phyloP scores from a whole-genome alignment of 1,140 invertebrate species.

The Mesaphorura yosii region DNA sequence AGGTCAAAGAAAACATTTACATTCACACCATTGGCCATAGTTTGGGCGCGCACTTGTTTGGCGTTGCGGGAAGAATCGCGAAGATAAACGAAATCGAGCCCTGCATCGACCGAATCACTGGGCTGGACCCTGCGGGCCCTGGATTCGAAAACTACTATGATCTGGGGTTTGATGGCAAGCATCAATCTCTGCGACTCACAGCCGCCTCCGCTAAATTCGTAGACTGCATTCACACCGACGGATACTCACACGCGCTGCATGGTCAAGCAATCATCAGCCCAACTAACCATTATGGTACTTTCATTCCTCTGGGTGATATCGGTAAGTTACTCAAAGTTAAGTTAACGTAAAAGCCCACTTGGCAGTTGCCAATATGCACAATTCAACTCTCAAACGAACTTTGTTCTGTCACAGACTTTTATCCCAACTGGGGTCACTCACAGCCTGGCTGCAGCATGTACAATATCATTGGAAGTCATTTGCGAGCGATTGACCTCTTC shows the following conservation, averaged over 20 bases:
- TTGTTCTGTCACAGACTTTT: no score
- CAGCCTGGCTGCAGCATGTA: slow-evolving; percentile 11
- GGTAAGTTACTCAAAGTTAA: no score
- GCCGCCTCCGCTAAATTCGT: background rate
- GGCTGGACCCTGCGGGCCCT: background rate
- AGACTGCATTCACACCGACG: background rate
- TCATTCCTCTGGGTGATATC: background rate
- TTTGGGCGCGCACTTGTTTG: background rate
- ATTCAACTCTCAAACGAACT: no score
- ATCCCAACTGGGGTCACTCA: slow-evolving; percentile 12
- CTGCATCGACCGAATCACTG: background rate
- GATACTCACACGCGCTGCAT: background rate
- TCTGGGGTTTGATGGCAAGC: background rate
- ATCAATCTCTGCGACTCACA: background rate
- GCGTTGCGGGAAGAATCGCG: background rate
- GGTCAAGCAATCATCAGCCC: background rate
- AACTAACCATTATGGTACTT: background rate
- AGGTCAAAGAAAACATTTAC: background rate
- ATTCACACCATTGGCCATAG: background rate
- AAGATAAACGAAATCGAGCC: no score
- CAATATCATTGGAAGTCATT: slow-evolving; percentile 9
- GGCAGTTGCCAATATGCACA: no score
- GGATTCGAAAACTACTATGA: background rate
- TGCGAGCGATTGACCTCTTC: slow-evolving; percentile 1
- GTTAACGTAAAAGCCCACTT: no score